A percentile compares a stretch with the other conserved stretches of the same genome.
These are phyloP conservation scores for Monarcha castaneiventris DNA, from an alignment of 2,113 vertebrate species.

Conservation along the genomic window DNA sequence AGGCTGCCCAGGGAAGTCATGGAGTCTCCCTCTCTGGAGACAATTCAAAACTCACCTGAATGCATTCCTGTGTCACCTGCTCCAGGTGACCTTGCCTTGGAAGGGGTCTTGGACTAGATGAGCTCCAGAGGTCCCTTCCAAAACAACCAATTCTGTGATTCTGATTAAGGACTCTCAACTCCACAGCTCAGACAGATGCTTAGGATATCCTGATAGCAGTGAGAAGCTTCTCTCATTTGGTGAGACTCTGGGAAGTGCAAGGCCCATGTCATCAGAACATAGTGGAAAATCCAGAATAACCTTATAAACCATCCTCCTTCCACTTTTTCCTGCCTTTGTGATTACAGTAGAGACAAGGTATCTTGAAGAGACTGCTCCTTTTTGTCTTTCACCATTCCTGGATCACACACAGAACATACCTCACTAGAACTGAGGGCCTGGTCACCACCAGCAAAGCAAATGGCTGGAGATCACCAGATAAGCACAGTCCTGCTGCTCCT, in stretches of 20 bases:
- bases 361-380: neutral
- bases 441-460: neutral
- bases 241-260: neutral
- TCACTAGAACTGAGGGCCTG: neutral
- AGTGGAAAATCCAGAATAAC: neutral
- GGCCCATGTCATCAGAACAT: neutral
- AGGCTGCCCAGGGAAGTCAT: neutral
- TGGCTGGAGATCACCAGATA: neutral
- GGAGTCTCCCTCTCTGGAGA: neutral
- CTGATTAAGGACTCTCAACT: neutral
- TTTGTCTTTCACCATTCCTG: neutral
- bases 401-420: neutral
- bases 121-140: neutral
- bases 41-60: neutral
- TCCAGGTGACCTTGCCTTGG: neutral
- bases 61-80: neutral
- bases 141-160: neutral
- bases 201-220: neutral
- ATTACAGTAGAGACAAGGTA: neutral
- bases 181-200: accelerated
- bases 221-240: neutral
- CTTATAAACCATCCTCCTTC: neutral
- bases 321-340: neutral
- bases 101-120: neutral
- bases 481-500: neutral